These are phyloP conservation scores for Eueides isabella DNA, from an alignment of 1,140 invertebrate genomes.

Conservation along the genomic window DNA sequence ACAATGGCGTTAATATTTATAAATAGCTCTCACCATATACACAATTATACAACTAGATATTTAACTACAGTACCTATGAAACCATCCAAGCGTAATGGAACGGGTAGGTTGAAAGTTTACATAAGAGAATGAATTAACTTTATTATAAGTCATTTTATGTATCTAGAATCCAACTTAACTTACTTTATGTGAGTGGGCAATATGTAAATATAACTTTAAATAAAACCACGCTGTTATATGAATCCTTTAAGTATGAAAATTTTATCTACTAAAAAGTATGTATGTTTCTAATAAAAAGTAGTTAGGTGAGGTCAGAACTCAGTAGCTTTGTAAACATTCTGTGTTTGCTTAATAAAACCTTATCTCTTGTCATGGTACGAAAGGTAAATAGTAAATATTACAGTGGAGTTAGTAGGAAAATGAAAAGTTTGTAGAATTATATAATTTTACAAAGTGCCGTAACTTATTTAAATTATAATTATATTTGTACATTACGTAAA, in stretches of 20 bases:
- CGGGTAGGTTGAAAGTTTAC: no score
- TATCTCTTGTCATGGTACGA: constrained; percentile 2
- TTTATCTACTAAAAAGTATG: no score
- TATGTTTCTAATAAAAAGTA: constrained; percentile 8
- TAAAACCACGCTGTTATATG: neutral
- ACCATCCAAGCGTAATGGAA: no score
- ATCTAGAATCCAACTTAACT: no score
- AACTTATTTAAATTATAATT: neutral
- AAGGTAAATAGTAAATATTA: constrained; percentile 11
- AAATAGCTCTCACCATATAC: no score
- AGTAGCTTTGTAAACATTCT: neutral
- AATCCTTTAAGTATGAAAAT: neutral
- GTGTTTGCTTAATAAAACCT: constrained; percentile 8
- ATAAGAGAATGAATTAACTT: no score
- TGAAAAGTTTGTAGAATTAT: neutral
- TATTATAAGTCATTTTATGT: no score
- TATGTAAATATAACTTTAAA: no score
- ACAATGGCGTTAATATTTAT: no score
- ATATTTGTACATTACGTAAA: neutral
- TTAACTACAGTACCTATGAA: no score
- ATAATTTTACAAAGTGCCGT: neutral
- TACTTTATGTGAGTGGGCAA: no score
- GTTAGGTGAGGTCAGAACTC: neutral
- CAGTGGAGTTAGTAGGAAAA: neutral
- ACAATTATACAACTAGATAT: no score